Evolutionary conservation across 1,140 invertebrate species (phyloP), one percentile per base, ranked within the genome.

Genomic region (Drosophila gunungcola): DNA sequence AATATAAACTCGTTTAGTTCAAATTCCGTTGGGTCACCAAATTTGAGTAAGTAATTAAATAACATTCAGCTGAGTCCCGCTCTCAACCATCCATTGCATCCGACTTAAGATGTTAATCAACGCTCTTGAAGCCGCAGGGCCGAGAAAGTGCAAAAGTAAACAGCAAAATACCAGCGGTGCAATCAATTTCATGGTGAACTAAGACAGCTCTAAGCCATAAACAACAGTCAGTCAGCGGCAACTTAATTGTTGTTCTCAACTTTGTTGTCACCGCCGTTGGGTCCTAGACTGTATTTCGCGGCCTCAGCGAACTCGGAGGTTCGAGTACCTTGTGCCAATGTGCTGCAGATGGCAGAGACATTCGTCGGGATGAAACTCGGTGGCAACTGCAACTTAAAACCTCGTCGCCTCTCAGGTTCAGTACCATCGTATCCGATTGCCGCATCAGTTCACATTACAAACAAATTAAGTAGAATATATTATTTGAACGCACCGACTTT

Each of bases 181-280:
- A 84, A 84, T 84, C 81, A 84, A 84, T 84, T 84, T 84, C 81
- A 84, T 68, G 81, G 73, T 49, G 60, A 53, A 60, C 64, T 51
- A 56, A 56, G 53, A 43, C 29, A 45, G 34, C 34, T 53, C 32
- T 21, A 27, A 53, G 46, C 49, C 49, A 73, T 80, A 53, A 65
- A 57, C 60, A 60, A 62, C 67, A 64, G 52, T 46, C 60, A 62
- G 39, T 78, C 70, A 72, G 67, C 55, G 38, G 76, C 72, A 84
- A 79, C 77, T 79, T 83, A 83, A 83, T 83, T 83, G 80, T 84
- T 48, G 36, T 48, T 57, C 29, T 38, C 48, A 73, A 72, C 65
- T 72, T 72, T 62, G 70, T 62, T 32, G 29, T 32, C 55, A 42
- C 45, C 32, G 13, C 13, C 10, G 16, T 45, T 56, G 12, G 21